Base-by-base conservation (phyloP, 2,888 invertebrate species). In the Cynaeus angustus region DNA sequence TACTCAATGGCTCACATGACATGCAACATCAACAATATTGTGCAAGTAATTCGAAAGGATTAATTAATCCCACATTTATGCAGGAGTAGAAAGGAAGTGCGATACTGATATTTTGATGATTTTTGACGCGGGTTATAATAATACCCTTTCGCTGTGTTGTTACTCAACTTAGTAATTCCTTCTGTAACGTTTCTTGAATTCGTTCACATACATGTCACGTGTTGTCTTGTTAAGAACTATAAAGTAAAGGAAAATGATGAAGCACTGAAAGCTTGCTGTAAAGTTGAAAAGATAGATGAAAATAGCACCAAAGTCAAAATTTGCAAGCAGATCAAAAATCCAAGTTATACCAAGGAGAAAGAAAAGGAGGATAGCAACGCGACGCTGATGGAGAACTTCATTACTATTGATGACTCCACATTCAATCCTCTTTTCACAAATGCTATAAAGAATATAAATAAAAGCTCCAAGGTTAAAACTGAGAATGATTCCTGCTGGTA, bases 281-380 rank as follows among this genome's bases (percentile, higher is more conserved):
- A 89, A 75, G 46, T 87, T 87, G 74, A 90, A 90, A 0, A 90
- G 78, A 77, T 89, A 89, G 1, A 80, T 75, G 70, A 83, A 85
- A 13, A 82, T 30, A 5, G 21, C n/a, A 5, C 68, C 61, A 16
- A 41, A 59, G 12, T 78, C 72, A 16, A 83, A 71, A 10, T 88
- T 86, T 12, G 87, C 85, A 0, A 88, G 83, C 0, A 90, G 77
- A 14, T 89, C 90, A 75, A 90, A 89, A 2, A 88, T 70, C 90
- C 90, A 90, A 4, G 89, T 89, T 16, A 90, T 79, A 3, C 90
- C 90, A 62, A 90, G 86, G 65, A 90, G 84, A 70, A 89, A 90
- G 61, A 90, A 90, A n/a, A 90, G 82, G 38, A 90, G 78, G 6
- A 89, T 86, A 55, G 88, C 88, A 43, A 90, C 86, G 12, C 89